A percentile compares a stretch with the other conserved stretches of the same genome.
Evolutionary conservation across 2,113 vertebrate species (phyloP).

Genomic region (Peromyscus californicus): DNA sequence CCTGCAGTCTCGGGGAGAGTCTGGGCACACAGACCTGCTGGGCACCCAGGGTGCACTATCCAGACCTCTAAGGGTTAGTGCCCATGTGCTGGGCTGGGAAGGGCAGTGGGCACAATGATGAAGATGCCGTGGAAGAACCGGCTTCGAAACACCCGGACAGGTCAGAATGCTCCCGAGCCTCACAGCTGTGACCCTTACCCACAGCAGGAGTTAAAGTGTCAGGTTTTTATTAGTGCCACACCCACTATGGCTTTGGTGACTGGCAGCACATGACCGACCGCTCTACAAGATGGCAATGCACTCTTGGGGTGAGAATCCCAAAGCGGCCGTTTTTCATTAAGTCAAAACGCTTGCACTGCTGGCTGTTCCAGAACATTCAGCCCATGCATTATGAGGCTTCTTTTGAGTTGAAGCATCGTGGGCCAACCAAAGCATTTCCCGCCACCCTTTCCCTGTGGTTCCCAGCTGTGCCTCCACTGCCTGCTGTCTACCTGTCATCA

Average conservation of each 20-base stretch:
- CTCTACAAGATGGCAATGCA: not conserved
- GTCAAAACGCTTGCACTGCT: not conserved
- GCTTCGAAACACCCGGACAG: not conserved
- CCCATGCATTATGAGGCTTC: too few relatives aligned
- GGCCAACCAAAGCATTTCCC: not conserved
- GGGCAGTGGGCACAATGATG: not conserved
- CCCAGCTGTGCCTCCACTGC: too few relatives aligned
- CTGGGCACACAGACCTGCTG: not conserved
- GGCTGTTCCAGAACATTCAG: not conserved
- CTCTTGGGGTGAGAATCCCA: not conserved
- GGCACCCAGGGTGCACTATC: not conserved
- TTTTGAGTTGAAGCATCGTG: not conserved
- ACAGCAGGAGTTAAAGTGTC: not conserved
- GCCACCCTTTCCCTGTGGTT: not conserved
- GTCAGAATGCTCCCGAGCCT: not conserved
- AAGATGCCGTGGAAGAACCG: rapidly evolving
- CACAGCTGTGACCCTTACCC: not conserved
- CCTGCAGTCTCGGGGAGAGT: not conserved
- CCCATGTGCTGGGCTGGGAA: not conserved
- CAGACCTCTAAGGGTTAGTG: not conserved
- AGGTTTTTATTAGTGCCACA: not conserved
- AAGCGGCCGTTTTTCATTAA: not conserved
- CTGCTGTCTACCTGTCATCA: not conserved
- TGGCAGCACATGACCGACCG: not conserved
- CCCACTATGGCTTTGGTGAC: not conserved